Conservation (phyloP, 2,797 vertebrate genomes). For the Triplophysa bombifrons region DNA sequence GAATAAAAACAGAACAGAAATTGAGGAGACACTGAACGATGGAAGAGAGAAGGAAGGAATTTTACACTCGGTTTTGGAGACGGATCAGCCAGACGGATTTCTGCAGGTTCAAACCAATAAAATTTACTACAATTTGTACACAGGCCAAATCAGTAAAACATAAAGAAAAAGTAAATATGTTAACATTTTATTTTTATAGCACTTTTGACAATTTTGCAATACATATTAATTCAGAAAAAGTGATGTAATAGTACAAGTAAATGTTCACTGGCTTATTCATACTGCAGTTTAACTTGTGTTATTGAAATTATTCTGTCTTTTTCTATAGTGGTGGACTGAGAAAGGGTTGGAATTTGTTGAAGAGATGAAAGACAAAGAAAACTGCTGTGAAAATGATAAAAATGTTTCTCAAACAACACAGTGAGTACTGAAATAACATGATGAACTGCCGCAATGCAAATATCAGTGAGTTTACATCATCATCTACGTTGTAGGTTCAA, state of each 20-base stretch:
- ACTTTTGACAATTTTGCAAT: too few species aligned
- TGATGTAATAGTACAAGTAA: too few species aligned
- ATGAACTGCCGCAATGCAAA: background rate
- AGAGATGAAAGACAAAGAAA: conserved; percentile 44
- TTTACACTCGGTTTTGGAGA: conserved; percentile 46
- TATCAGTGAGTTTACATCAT: conserved; percentile 7
- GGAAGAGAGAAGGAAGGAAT: conserved; percentile 60
- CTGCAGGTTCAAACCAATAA: conserved; percentile 49
- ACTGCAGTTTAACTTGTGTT: background rate
- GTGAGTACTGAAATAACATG: conserved; percentile 14
- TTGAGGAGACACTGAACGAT: conserved; percentile 45
- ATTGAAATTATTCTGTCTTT: background rate
- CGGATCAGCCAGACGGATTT: conserved; percentile 44
- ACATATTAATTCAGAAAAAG: too few species aligned
- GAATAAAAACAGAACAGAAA: conserved; percentile 49
- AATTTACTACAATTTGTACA: background rate
- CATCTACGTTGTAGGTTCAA: conserved; percentile 48
- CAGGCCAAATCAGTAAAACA: background rate
- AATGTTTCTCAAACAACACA: conserved; percentile 20
- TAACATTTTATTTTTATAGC: too few species aligned
- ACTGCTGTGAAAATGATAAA: conserved; percentile 26
- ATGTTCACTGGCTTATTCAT: too few species aligned
- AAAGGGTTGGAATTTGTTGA: conserved; percentile 46
- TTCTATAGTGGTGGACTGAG: conserved; percentile 59
- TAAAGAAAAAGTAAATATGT: too few species aligned